These are phyloP conservation scores for Lethocerus indicus DNA, from an alignment of 1,140 invertebrate genomes.

Conservation along the genomic window DNA sequence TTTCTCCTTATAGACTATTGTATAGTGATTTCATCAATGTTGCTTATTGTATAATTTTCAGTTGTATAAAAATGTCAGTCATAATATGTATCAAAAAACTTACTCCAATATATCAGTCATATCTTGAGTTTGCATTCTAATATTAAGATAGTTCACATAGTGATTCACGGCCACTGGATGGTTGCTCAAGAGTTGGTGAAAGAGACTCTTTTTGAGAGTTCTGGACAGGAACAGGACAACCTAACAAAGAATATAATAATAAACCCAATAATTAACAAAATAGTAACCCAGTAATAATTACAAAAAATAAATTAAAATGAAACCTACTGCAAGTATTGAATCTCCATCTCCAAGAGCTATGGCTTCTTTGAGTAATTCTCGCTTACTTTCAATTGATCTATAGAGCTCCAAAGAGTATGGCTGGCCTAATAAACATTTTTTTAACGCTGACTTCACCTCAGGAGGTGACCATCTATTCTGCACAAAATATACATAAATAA, in stretches of 20 bases:
- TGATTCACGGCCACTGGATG: slow-evolving; percentile 28
- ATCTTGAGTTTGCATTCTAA: slow-evolving; percentile 28
- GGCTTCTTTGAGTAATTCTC: slow-evolving; percentile 28
- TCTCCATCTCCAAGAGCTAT: slow-evolving; percentile 32
- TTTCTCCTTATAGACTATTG: too few relatives aligned
- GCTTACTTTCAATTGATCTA: slow-evolving; percentile 31
- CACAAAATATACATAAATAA: slow-evolving; percentile 19
- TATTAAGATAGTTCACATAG: slow-evolving; percentile 32
- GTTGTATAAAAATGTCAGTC: too few relatives aligned
- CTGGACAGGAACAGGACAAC: slow-evolving; percentile 31
- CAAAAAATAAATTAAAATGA: slow-evolving; percentile 3
- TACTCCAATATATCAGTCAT: slow-evolving; percentile 33
- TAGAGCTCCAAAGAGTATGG: slow-evolving; percentile 31
- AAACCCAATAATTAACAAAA: slow-evolving; percentile 7
- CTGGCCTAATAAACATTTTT: slow-evolving; percentile 27
- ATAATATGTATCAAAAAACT: too few relatives aligned
- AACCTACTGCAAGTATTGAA: slow-evolving; percentile 29
- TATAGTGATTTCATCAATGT: too few relatives aligned
- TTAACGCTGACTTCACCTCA: slow-evolving; percentile 25
- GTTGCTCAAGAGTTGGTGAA: slow-evolving; percentile 28
- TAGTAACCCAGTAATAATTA: slow-evolving; percentile 2
- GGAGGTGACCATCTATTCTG: slow-evolving; percentile 19
- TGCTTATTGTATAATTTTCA: too few relatives aligned
- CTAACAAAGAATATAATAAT: slow-evolving; percentile 22
- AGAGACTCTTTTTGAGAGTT: slow-evolving; percentile 29